Evolutionary conservation across 2,888 invertebrate species (phyloP), one percentile per base, ranked within the genome.

Genomic region (Spilosoma lubricipeda): DNA sequence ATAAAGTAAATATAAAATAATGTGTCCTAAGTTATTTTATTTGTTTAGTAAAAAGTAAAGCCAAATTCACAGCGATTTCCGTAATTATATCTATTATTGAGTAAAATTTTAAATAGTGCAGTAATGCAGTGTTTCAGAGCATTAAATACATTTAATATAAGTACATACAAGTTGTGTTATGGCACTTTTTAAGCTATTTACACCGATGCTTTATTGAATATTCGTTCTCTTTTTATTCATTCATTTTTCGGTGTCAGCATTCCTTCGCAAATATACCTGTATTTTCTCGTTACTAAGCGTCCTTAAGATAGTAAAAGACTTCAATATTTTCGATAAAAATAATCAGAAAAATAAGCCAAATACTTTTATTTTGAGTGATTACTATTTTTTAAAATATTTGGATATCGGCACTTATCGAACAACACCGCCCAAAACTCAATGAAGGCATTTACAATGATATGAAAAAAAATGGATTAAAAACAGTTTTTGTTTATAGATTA

Each of bases 11-110:
- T 18, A 15, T 18, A n/a, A n/a, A 71, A 64, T 48, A 33, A 68
- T 66, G 72, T 71, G 59, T 68, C 39, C 67, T 79, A 76, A 74
- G 68, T 75, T 72, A 73, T 71, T 73, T 74, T 45, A 42, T 45
- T 45, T 45, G 36, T 45, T 76, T 81, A 78, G 67, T 81, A 77
- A 81, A 83, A 82, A 77, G 78, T 73, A 78, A 77, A 82, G 84
- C 84, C 80, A 70, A 82, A 80, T 80, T 82, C 82, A 83, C 84
- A 82, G 82, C 84, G 77, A 77, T 83, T 83, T 80, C 27, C 39
- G 23, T 73, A 45, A 56, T 73, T 33, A 56, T 8, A 30, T n/a
- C n/a, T 56, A 67, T 67, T 80, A 82, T 33, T n/a, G n/a, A 80
- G 83, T 82, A 82, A 78, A 82, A 80, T 67, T 80, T 78, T 71